These are phyloP conservation scores for Rambutsinella grinnellia DNA, from an alignment of 2,888 invertebrate species.

Conservation along the genomic window DNA sequence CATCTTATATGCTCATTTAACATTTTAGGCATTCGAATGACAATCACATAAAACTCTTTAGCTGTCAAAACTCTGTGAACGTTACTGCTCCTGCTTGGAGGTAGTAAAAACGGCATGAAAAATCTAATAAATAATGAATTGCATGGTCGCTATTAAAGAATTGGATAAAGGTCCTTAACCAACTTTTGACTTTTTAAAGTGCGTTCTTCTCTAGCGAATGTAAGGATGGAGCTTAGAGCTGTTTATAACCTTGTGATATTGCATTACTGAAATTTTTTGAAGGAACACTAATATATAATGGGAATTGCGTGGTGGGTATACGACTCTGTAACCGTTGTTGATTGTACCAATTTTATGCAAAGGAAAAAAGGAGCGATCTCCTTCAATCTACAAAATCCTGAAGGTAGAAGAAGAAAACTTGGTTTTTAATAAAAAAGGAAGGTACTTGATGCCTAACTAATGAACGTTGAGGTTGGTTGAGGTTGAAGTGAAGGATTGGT, in stretches of 20 bases:
- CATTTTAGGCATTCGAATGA: slow-evolving; percentile 2
- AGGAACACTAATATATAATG: background rate
- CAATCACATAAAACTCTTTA: slow-evolving; percentile 24
- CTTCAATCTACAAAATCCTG: background rate
- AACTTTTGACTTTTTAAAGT: slow-evolving; percentile 15
- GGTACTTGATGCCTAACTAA: slow-evolving; percentile 6
- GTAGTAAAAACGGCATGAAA: slow-evolving; percentile 9
- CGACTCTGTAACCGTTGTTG: background rate
- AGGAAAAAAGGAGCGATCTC: background rate
- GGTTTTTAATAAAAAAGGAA: background rate
- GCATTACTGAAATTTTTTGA: background rate
- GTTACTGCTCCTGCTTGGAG: slow-evolving; percentile 18
- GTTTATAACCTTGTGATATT: background rate
- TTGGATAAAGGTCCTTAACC: slow-evolving; percentile 40
- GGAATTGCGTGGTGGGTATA: background rate
- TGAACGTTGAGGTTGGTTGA: slow-evolving; percentile 55
- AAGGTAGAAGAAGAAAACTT: background rate
- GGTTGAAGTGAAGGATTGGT: slow-evolving; percentile 29
- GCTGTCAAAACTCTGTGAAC: slow-evolving; percentile 18
- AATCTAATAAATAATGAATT: slow-evolving; percentile 1
- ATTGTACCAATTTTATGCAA: background rate
- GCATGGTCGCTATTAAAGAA: slow-evolving; percentile 16
- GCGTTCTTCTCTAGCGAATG: background rate
- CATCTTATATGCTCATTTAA: slow-evolving; percentile 7
- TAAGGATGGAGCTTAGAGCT: background rate